Base-by-base conservation (phyloP, 2,113 vertebrate genomes). In the Brachypodius melanocephalos region DNA sequence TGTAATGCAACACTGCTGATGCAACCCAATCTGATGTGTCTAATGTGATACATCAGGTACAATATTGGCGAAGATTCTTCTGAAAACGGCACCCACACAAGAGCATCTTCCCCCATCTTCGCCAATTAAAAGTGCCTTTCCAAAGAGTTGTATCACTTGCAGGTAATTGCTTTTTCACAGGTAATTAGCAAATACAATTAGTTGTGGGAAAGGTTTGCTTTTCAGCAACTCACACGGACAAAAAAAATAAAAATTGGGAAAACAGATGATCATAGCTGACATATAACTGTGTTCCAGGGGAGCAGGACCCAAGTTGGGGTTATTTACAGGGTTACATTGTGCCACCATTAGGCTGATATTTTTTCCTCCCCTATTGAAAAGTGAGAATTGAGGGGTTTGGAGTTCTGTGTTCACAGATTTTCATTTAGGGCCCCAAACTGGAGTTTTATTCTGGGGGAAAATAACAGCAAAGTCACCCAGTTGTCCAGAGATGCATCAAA, bases 131-230 rank as follows among this genome's bases (percentile, higher is more conserved):
- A 91, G 79, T 86, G 48, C 34, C 34, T 80, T 96, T 67, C 85
- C 82, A 57, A 93, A 75, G 65, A 67, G 74, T 4, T 66, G 36
- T 55, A 80, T 91, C 79, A 49, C 76, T 75, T 58, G 72, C 54
- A 86, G 88, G 57, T 85, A 95, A 96, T 90, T 89, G 86, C 63
- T 92, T 96, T 95, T 96, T 86, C 95, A 89, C 85, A 95, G 88
- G 62, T 96, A 90, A 96, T 96, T 97, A 96, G 80, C 57, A 93
- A 87, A 94, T 49, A 92, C 69, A 76, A 94, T 93, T 94, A 95
- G 77, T 42, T 92, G 80, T 46, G 61, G 69, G 82, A 81, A 96
- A 96, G 79, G 16, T 92, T 94, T 96, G 89, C 75, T 88, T 88
- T 92, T 75, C 83, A 92, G 79, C 92, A 92, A 76, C 32, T 88